phyloP scores from a whole-genome alignment of 2,888 invertebrate species.

The Eupelmus urozonus region DNA sequence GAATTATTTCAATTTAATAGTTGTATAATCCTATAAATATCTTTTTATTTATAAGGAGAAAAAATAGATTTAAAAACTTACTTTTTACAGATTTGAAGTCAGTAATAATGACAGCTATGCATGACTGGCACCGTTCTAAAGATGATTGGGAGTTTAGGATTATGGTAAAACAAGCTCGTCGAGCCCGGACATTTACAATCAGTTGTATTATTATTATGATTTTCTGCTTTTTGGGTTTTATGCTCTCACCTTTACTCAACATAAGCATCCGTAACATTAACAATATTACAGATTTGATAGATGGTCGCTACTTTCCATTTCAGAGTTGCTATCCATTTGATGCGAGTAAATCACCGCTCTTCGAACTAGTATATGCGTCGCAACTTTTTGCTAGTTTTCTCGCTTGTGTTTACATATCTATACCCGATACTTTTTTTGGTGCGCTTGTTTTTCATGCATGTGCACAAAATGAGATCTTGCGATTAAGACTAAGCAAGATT shows the following conservation, averaged over 20 bases:
- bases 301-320: constrained; percentile 7
- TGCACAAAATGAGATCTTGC: constrained; percentile 44
- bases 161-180: constrained; percentile 4
- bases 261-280: constrained; percentile 22
- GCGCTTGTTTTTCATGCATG: constrained; percentile 51
- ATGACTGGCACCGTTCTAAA: background rate
- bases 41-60: too few relatives aligned
- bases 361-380: constrained; percentile 18
- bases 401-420: background rate
- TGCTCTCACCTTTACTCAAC: constrained; percentile 11
- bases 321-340: constrained; percentile 44
- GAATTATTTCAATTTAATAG: too few relatives aligned
- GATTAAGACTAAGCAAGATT: background rate
- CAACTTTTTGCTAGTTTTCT: constrained; percentile 2
- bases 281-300: constrained; percentile 41
- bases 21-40: too few relatives aligned
- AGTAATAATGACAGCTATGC: background rate
- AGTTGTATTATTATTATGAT: background rate
- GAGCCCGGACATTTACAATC: constrained; percentile 12
- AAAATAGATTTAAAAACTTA: too few relatives aligned
- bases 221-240: background rate
- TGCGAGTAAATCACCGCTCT: background rate
- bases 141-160: background rate
- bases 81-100: too few relatives aligned
- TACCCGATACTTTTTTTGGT: constrained; percentile 45